Conservation (phyloP, 1,140 invertebrate species). For the Phenacoccus solenopsis region DNA sequence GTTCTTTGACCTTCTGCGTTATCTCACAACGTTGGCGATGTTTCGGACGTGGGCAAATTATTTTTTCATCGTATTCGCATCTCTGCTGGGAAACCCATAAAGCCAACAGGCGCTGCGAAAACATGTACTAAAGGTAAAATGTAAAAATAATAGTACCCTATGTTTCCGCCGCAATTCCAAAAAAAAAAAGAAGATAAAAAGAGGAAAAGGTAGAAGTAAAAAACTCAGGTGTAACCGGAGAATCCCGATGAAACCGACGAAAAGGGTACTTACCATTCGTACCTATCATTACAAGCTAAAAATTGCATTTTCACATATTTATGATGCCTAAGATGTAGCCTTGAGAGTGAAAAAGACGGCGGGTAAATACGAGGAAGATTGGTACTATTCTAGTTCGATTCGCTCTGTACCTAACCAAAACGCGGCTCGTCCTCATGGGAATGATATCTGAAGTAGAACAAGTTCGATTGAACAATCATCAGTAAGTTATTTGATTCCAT, state of each 20-base stretch:
- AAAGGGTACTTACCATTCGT: constrained; percentile 5
- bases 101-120: no score
- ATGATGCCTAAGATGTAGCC: background rate
- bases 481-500: constrained; percentile 15
- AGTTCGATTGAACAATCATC: constrained; percentile 17
- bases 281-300: constrained; percentile 1
- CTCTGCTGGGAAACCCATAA: no score
- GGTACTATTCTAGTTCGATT: constrained; percentile 11
- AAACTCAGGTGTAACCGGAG: constrained; percentile 6
- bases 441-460: constrained; percentile 15
- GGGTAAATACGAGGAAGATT: background rate
- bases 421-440: background rate
- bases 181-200: background rate
- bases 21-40: no score
- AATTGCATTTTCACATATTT: constrained; percentile 13
- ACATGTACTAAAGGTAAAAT: no score
- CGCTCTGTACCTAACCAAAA: constrained; percentile 8
- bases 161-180: background rate
- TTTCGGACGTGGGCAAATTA: no score
- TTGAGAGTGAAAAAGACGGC: background rate
- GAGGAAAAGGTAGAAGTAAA: background rate
- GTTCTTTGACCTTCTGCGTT: no score
- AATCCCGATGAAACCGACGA: constrained; percentile 5
- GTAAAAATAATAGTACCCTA: constrained; percentile 1
- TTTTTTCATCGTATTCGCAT: background rate